phyloP scores from a whole-genome alignment of 2,113 vertebrate genomes.

The Pachyramphus minor region DNA sequence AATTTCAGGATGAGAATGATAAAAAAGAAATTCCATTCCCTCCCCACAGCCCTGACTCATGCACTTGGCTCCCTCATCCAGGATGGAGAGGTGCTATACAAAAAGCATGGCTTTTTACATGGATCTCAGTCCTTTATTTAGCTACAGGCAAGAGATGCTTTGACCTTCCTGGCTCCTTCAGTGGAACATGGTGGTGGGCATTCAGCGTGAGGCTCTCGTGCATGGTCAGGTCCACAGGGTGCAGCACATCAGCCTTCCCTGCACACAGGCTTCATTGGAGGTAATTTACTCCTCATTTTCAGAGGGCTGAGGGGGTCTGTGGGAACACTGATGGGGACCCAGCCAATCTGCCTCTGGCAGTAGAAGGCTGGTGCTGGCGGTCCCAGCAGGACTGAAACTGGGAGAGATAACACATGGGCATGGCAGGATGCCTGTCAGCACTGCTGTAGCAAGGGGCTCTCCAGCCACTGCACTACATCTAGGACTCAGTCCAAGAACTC shows the following conservation, averaged over 20 bases:
- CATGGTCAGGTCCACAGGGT: not conserved
- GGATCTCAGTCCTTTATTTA: not conserved
- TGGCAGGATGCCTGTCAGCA: not conserved
- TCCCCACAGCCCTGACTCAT: not conserved
- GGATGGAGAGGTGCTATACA: not conserved
- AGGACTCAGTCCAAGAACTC: not conserved
- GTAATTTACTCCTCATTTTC: not conserved
- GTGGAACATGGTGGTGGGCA: not conserved
- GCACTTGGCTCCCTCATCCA: not conserved
- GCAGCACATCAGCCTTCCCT: rapidly evolving
- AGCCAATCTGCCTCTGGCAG: not conserved
- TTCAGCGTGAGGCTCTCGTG: rapidly evolving
- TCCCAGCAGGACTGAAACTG: not conserved
- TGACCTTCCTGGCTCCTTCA: not conserved
- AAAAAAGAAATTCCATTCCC: not conserved
- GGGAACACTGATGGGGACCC: rapidly evolving
- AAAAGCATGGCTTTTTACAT: not conserved
- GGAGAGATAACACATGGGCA: not conserved
- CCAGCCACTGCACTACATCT: not conserved
- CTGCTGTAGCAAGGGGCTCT: not conserved
- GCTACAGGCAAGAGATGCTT: not conserved
- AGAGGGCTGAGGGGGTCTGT: not conserved
- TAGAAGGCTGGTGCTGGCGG: not conserved
- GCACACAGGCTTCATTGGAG: not conserved
- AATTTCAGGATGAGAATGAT: not conserved